Percentiles rank a stretch among this genome's conserved stretches.
Conservation (phyloP, 35 echinoderm and acorn worm species). For the Strongylocentrotus purpuratus region DNA sequence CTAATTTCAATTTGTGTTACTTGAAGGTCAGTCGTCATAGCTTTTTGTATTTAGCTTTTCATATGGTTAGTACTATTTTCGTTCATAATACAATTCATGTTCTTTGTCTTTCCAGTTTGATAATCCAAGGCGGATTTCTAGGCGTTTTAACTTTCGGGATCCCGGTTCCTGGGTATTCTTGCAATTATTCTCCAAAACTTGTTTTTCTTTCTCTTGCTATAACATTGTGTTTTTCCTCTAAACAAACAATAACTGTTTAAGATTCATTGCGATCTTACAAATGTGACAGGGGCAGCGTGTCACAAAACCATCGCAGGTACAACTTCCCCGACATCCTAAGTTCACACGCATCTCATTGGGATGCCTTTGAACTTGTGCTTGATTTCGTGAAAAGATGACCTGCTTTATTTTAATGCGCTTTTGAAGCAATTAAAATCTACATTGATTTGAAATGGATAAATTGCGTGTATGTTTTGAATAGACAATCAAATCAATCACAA, state of each 20-base stretch:
- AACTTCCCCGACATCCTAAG: too few relatives aligned
- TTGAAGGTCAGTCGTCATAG: not conserved
- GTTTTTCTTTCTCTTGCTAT: not conserved
- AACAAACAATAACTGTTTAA: not conserved
- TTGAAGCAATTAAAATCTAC: too few relatives aligned
- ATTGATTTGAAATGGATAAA: too few relatives aligned
- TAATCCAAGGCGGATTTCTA: not conserved
- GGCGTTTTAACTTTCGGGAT: conserved; percentile 17
- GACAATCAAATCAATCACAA: too few relatives aligned
- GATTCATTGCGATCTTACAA: not conserved
- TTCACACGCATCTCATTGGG: too few relatives aligned
- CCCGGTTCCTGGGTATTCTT: not conserved
- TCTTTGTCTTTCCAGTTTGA: not conserved
- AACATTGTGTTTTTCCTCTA: not conserved
- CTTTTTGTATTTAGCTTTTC: not conserved
- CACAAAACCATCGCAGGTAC: too few relatives aligned
- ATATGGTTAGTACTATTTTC: not conserved
- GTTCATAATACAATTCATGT: not conserved
- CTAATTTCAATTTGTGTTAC: not conserved
- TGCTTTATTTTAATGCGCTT: too few relatives aligned
- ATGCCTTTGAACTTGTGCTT: too few relatives aligned
- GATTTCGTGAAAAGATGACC: too few relatives aligned
- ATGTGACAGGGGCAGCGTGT: too few relatives aligned
- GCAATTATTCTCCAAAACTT: not conserved
- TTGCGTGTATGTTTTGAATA: too few relatives aligned